Evolutionary conservation across 2,797 vertebrate genomes (phyloP).

Genomic region (Hoplostethus mediterraneus): DNA sequence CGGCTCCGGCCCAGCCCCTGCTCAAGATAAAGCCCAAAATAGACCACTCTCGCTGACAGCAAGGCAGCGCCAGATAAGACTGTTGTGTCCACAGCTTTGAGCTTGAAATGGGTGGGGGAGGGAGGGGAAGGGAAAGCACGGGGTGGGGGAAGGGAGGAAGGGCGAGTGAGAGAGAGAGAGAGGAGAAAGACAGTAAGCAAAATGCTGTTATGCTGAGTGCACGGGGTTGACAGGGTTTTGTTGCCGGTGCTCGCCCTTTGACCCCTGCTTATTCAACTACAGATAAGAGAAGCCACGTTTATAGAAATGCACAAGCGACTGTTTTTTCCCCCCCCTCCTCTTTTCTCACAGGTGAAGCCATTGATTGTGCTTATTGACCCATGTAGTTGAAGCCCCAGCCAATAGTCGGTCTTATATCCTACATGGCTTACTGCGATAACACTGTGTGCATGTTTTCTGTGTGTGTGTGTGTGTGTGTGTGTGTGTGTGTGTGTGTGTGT

Average conservation of each 20-base stretch:
- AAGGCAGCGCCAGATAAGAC: constrained; percentile 78
- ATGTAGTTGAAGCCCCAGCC: constrained; percentile 56
- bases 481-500: constrained; percentile 1
- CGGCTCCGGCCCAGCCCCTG: constrained; percentile 57
- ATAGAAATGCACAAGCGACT: constrained; percentile 50
- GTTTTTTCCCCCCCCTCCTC: constrained; percentile 6
- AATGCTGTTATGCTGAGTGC: constrained; percentile 50
- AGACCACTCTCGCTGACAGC: constrained; percentile 81
- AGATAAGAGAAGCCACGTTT: constrained; percentile 61
- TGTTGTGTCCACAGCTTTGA: constrained; percentile 73
- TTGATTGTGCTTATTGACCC: constrained; percentile 79
- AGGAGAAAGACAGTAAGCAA: constrained; percentile 31
- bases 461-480: neutral
- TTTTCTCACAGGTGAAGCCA: constrained; percentile 60
- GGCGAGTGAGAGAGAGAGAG: neutral
- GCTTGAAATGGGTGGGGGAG: constrained; percentile 37
- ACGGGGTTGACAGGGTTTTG: constrained; percentile 39
- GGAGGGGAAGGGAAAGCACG: constrained; percentile 8
- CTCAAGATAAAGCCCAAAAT: constrained; percentile 84
- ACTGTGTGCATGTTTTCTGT: neutral
- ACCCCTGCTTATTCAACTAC: constrained; percentile 51
- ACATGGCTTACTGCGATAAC: constrained; percentile 66
- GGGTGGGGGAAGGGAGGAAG: constrained; percentile 1
- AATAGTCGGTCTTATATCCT: constrained; percentile 56
- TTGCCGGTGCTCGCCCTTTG: constrained; percentile 46